phyloP scores from a whole-genome alignment of 2,888 invertebrate species.

The Xanthia togata region DNA sequence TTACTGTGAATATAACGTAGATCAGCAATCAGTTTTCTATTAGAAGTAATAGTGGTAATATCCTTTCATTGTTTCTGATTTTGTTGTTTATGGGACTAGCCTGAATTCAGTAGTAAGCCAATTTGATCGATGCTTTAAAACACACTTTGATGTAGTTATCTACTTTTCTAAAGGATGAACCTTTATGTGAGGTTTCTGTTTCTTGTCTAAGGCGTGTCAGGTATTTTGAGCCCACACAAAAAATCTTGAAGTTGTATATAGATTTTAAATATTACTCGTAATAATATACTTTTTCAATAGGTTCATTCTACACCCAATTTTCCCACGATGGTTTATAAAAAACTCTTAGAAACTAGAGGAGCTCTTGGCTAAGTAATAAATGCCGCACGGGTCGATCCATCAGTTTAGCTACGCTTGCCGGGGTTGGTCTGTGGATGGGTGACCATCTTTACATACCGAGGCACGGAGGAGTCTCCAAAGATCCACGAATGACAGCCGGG shows the following conservation, averaged over 20 bases:
- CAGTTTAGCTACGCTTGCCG: too few relatives aligned
- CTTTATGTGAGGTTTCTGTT: neutral
- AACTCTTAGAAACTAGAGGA: too few relatives aligned
- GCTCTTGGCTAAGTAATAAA: too few relatives aligned
- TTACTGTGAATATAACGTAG: conserved; percentile 40
- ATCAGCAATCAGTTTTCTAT: conserved; percentile 44
- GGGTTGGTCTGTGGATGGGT: too few relatives aligned
- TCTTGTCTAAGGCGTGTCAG: neutral
- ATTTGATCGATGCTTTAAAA: conserved; percentile 2
- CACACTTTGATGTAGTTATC: neutral
- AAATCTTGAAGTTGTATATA: neutral
- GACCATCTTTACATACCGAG: too few relatives aligned
- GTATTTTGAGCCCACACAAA: neutral
- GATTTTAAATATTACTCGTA: neutral
- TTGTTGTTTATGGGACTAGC: neutral
- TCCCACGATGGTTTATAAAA: neutral
- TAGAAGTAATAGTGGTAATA: conserved; percentile 29
- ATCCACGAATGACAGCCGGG: too few relatives aligned
- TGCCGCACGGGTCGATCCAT: too few relatives aligned
- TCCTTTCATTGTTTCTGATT: conserved; percentile 21
- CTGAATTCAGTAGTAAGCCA: neutral
- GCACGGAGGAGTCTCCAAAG: too few relatives aligned
- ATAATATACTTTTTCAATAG: neutral
- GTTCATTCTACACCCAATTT: neutral
- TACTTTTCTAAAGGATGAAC: neutral